A percentile compares a stretch with the other conserved stretches of the same genome.
Conservation (phyloP, 1,140 invertebrate genomes). For the Nephotettix cincticeps region DNA sequence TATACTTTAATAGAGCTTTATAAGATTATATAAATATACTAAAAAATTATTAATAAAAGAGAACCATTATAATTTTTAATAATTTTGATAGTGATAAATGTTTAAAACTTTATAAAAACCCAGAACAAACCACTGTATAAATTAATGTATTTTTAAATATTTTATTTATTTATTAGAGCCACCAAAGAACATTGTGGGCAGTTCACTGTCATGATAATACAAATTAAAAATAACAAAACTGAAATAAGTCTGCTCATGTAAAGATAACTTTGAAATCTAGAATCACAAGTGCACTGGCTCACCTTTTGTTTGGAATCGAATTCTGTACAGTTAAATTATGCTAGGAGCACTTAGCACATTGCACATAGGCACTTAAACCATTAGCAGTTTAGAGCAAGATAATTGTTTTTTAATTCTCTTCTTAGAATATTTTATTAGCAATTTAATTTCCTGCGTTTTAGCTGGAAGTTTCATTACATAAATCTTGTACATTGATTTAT, state of each 20-base stretch:
- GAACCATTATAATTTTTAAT: too few species aligned
- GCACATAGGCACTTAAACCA: background rate
- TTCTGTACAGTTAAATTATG: background rate
- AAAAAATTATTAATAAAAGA: too few species aligned
- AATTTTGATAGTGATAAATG: too few species aligned
- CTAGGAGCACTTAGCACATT: slow-evolving; percentile 6
- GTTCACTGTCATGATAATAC: background rate
- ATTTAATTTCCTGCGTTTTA: slow-evolving; percentile 12
- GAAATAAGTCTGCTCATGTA: slow-evolving; percentile 3
- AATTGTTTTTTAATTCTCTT: slow-evolving; percentile 4
- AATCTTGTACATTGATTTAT: background rate
- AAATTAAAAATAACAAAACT: background rate
- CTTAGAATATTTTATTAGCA: background rate
- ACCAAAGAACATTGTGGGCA: slow-evolving; percentile 14
- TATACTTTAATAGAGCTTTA: too few species aligned
- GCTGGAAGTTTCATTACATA: background rate
- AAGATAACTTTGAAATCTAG: background rate
- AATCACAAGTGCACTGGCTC: background rate
- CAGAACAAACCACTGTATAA: too few species aligned
- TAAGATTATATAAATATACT: too few species aligned
- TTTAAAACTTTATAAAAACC: too few species aligned
- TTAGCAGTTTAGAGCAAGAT: background rate
- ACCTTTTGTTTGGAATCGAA: background rate
- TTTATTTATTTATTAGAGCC: slow-evolving; percentile 9
- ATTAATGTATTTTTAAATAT: slow-evolving; percentile 2